Evolutionary conservation across 2,113 vertebrate species (phyloP), one percentile per base, ranked within the genome.

Genomic region (Pipa parva): DNA sequence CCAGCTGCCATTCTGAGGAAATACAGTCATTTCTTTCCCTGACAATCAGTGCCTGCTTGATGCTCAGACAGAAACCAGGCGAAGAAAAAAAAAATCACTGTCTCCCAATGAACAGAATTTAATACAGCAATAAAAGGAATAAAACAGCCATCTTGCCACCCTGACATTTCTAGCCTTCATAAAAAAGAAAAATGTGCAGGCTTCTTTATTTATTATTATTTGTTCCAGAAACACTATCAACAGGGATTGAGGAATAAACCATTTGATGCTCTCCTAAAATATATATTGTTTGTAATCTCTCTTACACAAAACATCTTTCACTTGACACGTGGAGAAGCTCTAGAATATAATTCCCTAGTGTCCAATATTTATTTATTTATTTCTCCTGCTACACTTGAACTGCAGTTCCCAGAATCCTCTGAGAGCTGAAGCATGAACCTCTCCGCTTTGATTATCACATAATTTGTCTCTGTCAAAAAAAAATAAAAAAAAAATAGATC

Each of bases 141-240:
- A 67, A 57, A 67, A 67, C 63, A 49, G 63, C 39, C 56, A 52
- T 65, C 52, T 5, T 48, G 26, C 26, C 54, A 18, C 54, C 18
- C 63, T 58, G 63, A 58, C 55, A 66, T 11, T 33, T 42, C 56
- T 33, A 3, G 20, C 45, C 42, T 31, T 49, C 24, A 25, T 9
- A 24, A 28, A 57, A 42, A 48, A 68, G 56, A 51, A 20, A 37
- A 39, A 51, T 50, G 55, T 9, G 20, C 42, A 4, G 20, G 12
- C 15, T 21, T 18, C 17, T 59, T 59, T 51, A 68, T 67, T 49
- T 59, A 37, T 48, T 59, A 67, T 67, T 59, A 12, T 50, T 63
- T 46, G 36, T 33, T 36, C 25, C 21, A 20, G 27, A 21, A 27
- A 22, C 49, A 15, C 31, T 10, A 21, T n/a, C 46, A 51, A 11